These are phyloP conservation scores for Astreopora myriophthalma DNA, from an alignment of 64 coral and sea anemone species.

Conservation along the genomic window DNA sequence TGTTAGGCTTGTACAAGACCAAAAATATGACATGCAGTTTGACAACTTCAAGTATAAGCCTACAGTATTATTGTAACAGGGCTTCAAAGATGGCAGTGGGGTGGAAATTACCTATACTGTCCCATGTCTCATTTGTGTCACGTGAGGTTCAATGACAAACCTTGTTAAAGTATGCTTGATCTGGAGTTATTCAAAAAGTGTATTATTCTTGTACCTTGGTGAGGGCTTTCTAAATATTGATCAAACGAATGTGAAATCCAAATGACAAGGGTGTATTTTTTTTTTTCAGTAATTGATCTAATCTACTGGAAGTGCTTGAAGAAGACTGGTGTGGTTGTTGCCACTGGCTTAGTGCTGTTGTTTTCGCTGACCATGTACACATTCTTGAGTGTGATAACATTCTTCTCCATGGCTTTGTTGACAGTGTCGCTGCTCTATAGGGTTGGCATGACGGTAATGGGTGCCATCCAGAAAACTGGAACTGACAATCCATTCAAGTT, in stretches of 20 bases:
- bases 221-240: too few relatives aligned
- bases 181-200: too few relatives aligned
- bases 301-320: constrained; percentile 92
- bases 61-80: neutral
- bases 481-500: constrained; percentile 96
- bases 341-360: constrained; percentile 61
- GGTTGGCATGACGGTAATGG: constrained; percentile 97
- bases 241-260: too few relatives aligned
- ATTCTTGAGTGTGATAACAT: constrained; percentile 83
- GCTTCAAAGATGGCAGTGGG: too few relatives aligned
- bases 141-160: too few relatives aligned
- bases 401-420: constrained; percentile 95
- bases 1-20: neutral
- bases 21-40: neutral
- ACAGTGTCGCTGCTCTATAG: constrained; percentile 92
- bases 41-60: neutral
- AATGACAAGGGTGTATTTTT: neutral
- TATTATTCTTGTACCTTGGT: too few relatives aligned
- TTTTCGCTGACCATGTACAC: constrained; percentile 74
- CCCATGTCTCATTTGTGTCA: neutral
- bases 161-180: too few relatives aligned
- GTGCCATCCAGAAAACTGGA: constrained; percentile 96
- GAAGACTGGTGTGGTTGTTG: constrained; percentile 85
- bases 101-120: neutral
- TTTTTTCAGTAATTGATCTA: constrained; percentile 90